Conservation (phyloP, 2,888 invertebrate species). For the Pristionchus arcanus region DNA sequence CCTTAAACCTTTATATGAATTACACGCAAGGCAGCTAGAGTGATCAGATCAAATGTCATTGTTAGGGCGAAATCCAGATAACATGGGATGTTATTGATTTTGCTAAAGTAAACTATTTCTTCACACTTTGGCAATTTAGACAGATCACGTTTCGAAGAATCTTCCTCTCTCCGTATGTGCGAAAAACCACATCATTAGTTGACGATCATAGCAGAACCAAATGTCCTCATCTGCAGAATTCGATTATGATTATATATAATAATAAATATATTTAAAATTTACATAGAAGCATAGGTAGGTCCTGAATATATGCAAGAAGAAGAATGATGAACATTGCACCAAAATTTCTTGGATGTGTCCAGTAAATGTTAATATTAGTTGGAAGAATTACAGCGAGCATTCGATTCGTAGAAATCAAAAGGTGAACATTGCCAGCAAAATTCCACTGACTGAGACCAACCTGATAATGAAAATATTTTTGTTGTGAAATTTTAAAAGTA, state of each 20-base stretch:
- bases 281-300: background rate
- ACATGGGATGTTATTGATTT: background rate
- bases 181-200: background rate
- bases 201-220: background rate
- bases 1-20: background rate
- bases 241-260: background rate
- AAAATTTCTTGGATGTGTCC: background rate
- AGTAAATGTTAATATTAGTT: background rate
- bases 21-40: background rate
- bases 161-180: background rate
- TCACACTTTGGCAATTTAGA: background rate
- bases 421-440: background rate
- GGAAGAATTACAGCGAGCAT: background rate
- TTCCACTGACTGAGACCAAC: background rate
- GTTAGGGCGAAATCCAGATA: background rate
- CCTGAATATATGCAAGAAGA: background rate
- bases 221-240: background rate
- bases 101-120: background rate
- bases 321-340: background rate
- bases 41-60: background rate
- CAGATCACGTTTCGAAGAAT: background rate
- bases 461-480: too few species aligned
- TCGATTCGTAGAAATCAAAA: background rate
- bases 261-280: background rate
- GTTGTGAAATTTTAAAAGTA: too few species aligned